Percentiles rank a stretch among this genome's conserved stretches.
These are phyloP conservation scores for Linepithema humile DNA, from an alignment of 1,140 invertebrate species.

Conservation along the genomic window DNA sequence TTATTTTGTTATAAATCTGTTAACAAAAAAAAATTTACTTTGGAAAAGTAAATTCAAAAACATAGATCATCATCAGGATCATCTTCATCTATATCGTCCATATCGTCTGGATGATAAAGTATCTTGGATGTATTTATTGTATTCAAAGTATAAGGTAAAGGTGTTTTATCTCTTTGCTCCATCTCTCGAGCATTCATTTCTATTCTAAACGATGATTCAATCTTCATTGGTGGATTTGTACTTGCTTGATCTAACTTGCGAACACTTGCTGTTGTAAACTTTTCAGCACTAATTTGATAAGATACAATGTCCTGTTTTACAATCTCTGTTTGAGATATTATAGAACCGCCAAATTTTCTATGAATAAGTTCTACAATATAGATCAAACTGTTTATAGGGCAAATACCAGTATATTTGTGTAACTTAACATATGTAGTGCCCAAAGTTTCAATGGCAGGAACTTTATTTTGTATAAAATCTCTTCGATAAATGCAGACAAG, in stretches of 20 bases:
- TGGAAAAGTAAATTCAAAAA: conserved; percentile 70
- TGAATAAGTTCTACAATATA: conserved; percentile 72
- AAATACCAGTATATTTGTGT: conserved; percentile 52
- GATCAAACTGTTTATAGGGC: conserved; percentile 64
- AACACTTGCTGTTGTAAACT: neutral
- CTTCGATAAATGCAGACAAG: conserved; percentile 80
- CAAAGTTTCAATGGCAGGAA: conserved; percentile 78
- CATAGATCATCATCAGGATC: conserved; percentile 85
- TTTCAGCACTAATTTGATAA: conserved; percentile 67
- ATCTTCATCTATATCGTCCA: conserved; percentile 86
- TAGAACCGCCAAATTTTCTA: conserved; percentile 73
- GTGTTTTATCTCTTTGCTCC: conserved; percentile 76
- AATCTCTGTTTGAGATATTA: conserved; percentile 72
- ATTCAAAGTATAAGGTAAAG: conserved; percentile 76
- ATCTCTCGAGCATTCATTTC: conserved; percentile 79
- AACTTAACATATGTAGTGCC: conserved; percentile 78
- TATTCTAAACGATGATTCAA: conserved; percentile 78
- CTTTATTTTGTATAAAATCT: conserved; percentile 72
- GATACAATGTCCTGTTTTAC: conserved; percentile 74
- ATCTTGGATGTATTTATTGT: conserved; percentile 81
- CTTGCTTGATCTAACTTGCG: neutral
- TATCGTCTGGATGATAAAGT: conserved; percentile 84
- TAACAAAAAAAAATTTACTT: too few species aligned
- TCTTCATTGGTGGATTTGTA: conserved; percentile 52
- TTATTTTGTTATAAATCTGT: too few species aligned